Evolutionary conservation across 2,888 invertebrate genomes (phyloP).

Genomic region (Adelognathus sp.): DNA sequence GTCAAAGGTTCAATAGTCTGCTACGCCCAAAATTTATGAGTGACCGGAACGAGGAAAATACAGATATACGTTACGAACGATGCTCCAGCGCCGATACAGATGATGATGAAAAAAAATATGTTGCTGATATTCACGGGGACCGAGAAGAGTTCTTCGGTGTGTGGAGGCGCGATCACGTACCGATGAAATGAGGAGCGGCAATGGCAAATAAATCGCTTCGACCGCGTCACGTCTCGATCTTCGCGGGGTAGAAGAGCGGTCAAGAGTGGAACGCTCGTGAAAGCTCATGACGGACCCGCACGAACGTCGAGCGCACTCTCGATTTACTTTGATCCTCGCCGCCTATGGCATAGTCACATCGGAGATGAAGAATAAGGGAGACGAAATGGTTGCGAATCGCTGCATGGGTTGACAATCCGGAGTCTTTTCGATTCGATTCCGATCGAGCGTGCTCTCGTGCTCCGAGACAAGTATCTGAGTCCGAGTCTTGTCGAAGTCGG

Average conservation of each 20-base stretch:
- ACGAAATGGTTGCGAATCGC: conserved; percentile 6
- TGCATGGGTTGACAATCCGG: conserved; percentile 19
- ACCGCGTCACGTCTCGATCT: conserved; percentile 79
- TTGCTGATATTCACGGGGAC: conserved; percentile 28
- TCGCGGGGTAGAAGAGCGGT: conserved; percentile 57
- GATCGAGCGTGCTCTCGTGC: not conserved
- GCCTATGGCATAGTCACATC: conserved; percentile 66
- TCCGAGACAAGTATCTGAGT: not conserved
- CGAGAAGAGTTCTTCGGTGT: conserved; percentile 7
- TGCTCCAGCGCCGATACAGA: conserved; percentile 39
- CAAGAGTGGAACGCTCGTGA: conserved; percentile 72
- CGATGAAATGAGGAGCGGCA: conserved; percentile 79
- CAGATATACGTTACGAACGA: conserved; percentile 10
- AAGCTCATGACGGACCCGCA: conserved; percentile 78
- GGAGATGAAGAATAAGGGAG: conserved; percentile 11
- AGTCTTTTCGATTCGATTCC: not conserved
- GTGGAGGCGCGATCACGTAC: conserved; percentile 73
- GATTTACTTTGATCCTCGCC: conserved; percentile 77
- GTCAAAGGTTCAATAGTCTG: not conserved
- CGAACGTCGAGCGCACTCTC: conserved; percentile 70
- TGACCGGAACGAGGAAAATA: conserved; percentile 15
- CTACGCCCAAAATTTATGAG: not conserved
- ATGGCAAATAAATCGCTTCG: conserved; percentile 81
- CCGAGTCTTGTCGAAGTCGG: not conserved
- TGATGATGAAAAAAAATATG: conserved; percentile 21